Conservation (phyloP, 2,888 invertebrate genomes). For the Poecilobothrus nobilitatus region DNA sequence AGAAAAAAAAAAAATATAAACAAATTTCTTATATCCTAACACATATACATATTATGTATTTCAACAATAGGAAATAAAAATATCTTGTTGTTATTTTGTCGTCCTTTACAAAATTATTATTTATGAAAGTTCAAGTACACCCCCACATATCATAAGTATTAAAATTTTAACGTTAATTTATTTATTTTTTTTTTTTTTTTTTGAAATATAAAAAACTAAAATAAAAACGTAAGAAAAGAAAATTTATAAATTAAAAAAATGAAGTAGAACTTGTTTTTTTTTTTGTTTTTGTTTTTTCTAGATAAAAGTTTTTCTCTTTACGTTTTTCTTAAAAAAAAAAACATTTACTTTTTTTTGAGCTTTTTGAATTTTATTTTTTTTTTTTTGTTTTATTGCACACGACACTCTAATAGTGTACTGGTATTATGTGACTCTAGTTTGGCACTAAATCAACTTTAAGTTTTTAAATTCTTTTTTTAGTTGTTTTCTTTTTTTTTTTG, state of each 20-base stretch:
- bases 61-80: not conserved
- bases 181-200: too few species aligned
- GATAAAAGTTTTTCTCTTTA: not conserved
- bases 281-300: not conserved
- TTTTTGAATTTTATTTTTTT: too few species aligned
- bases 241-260: too few species aligned
- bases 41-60: not conserved
- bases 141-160: conserved; percentile 4
- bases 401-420: not conserved
- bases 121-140: not conserved
- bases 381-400: not conserved
- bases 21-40: too few species aligned
- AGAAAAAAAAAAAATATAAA: too few species aligned
- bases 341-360: too few species aligned
- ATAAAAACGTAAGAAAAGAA: too few species aligned
- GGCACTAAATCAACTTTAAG: conserved; percentile 3
- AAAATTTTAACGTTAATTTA: not conserved
- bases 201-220: not conserved
- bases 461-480: not conserved
- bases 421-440: conserved; percentile 3
- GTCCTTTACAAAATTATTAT: not conserved
- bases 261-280: not conserved
- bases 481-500: too few species aligned
- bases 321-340: too few species aligned
- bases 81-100: not conserved